Base-by-base conservation (phyloP, 2,797 vertebrate genomes). In the Huso huso region DNA sequence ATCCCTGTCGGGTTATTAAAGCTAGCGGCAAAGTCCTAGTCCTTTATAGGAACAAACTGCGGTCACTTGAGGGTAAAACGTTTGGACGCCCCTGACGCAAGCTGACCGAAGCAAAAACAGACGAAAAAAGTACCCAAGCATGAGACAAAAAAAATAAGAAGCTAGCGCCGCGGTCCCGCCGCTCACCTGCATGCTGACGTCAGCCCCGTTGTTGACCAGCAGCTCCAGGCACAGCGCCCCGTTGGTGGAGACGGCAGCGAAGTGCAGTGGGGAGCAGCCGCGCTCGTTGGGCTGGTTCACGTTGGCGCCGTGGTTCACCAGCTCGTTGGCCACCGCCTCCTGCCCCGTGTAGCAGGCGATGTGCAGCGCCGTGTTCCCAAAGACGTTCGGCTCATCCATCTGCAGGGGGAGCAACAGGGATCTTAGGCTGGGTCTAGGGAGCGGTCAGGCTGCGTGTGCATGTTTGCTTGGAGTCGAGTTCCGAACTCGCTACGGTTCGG, bases 311-410 rank as follows among this genome's bases (percentile, higher is more conserved):
- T 90, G 92, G 74, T 97, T 97, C 69, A 99, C 93, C 82, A 98
- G 88, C 82, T 98, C 95, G 0, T 91, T 91, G 72, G 94, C 95
- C 84, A 96, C 94, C 0, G 93, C 93, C 68, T 96, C 95, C 79
- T 95, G 94, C 63, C 96, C 95, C 86, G 92, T 94, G 89, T 97
- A 96, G 81, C 96, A 99, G 53, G 94, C 92, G 62, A 98, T 94
- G 72, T 97, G 96, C 77, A 98, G 92, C 49, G 95, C 93, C 70
- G 94, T 97, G 91, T 97, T 98, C 66, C 95, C 96, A 48, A 93
- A 96, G 67, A 86, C 85, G 1, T 98, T 97, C 66, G 92, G 93
- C 79, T 99, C 95, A 61, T 99, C 94, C 0, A 97, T 96, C 96
- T 98, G 78, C 0, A 0, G 57, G 13, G 50, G 1, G 55, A 64